Evolutionary conservation across 2,113 vertebrate genomes (phyloP), one percentile per base, ranked within the genome.

Genomic region (Takifugu bimaculatus): DNA sequence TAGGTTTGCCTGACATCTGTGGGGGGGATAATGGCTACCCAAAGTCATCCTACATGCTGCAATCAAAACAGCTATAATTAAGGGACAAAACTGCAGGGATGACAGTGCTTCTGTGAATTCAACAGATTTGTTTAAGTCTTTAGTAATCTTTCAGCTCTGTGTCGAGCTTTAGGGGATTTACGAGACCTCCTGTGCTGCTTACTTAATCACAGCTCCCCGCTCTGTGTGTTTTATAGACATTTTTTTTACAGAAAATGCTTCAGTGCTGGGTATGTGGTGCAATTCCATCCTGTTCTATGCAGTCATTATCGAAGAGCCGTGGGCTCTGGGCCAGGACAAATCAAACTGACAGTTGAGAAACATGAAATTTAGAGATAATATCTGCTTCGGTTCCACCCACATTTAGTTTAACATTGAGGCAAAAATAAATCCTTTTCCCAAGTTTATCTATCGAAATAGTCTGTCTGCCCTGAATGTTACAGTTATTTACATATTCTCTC

Each of bases 141-240:
- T 70, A 64, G 81, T 86, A 83, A 82, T 87, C 80, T 78, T 65
- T 59, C 57, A 81, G 79, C 7, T 70, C 60, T 52, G 69, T 60
- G 50, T 54, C 15, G 15, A 83, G 82, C 78, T 84, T 75, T 70
- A 73, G 74, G 52, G 82, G 88, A 81, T 85, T 88, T 85, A 68
- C 60, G 50, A 62, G 64, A 48, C 72, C 74, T 68, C 43, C 72
- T 53, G 67, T 35, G 43, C 54, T 61, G 74, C 50, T 52, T 70
- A 47, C 51, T 72, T 86, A 88, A 83, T 90, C 80, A 70, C 57
- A 20, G 48, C 55, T 60, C 51, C 63, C 28, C 45, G 56, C 29
- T 39, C 63, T 47, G 51, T 62, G 63, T 28, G 25, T 26, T 26
- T 6, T 10, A 20, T 20, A n/a, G 56, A 60, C 14, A 2, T 52